Evolutionary conservation across 2,797 vertebrate species (phyloP).

Genomic region (Girardinus metallicus): DNA sequence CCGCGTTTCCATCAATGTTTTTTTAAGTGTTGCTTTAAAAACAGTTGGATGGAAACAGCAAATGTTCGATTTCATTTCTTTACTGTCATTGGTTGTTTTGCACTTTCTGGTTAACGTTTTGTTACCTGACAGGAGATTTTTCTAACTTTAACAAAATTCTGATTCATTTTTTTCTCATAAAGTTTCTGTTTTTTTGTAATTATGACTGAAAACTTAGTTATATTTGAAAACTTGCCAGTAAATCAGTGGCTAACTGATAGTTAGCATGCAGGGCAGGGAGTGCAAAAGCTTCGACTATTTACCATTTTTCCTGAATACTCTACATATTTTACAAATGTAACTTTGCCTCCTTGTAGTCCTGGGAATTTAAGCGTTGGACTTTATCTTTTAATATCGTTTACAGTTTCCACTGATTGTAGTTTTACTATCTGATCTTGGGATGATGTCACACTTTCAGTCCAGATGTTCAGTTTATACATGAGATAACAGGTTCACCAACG

Average conservation of each 20-base stretch:
- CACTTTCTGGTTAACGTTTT: background rate
- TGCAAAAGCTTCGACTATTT: background rate
- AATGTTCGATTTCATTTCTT: background rate
- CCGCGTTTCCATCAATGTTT: no score
- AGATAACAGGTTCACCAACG: background rate
- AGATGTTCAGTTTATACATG: background rate
- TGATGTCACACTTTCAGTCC: background rate
- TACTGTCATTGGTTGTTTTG: background rate
- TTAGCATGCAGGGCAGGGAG: background rate
- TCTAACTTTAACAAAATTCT: conserved; percentile 1
- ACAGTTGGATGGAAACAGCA: no score
- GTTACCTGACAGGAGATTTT: background rate
- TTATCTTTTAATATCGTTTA: background rate
- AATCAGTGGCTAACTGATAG: background rate
- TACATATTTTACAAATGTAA: background rate
- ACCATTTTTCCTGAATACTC: background rate
- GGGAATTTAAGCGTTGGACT: background rate
- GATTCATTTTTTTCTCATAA: background rate
- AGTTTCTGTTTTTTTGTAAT: background rate
- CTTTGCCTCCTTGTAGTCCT: background rate
- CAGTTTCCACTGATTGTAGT: background rate
- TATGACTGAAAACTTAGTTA: background rate
- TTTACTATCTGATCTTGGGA: background rate
- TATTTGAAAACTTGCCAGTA: background rate
- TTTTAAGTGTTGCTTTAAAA: no score